These are phyloP conservation scores for Drosophila nannoptera DNA, from an alignment of 1,140 invertebrate species.

Conservation along the genomic window DNA sequence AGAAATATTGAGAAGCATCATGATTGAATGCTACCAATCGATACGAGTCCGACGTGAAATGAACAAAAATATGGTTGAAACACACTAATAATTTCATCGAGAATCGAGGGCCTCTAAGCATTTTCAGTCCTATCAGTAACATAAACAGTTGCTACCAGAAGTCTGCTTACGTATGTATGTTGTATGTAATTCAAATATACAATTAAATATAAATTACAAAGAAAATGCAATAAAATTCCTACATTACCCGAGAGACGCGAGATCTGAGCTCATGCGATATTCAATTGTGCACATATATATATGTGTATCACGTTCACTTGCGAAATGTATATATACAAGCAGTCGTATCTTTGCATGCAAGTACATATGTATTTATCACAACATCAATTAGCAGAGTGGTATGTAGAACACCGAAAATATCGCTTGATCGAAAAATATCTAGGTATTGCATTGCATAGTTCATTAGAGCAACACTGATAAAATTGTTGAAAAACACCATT, in stretches of 20 bases:
- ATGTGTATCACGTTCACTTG: no score
- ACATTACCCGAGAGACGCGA: no score
- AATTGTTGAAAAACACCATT: constrained; percentile 50
- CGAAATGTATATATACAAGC: no score
- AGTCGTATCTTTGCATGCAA: no score
- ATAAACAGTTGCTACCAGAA: neutral
- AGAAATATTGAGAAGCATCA: constrained; percentile 45
- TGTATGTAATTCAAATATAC: no score
- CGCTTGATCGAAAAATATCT: constrained; percentile 23
- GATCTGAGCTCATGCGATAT: no score
- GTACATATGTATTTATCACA: no score
- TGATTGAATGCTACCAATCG: constrained; percentile 26
- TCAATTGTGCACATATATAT: no score
- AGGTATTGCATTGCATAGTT: constrained; percentile 17
- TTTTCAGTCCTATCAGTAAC: neutral
- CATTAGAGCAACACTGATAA: constrained; percentile 70
- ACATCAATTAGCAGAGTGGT: constrained; percentile 47
- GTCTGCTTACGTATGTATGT: no score
- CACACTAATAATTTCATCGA: constrained; percentile 47
- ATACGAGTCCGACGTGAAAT: constrained; percentile 27
- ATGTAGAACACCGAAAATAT: constrained; percentile 35
- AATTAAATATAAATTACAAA: no score
- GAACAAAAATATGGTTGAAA: neutral
- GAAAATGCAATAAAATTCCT: no score
- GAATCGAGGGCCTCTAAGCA: neutral